Base-by-base conservation (phyloP, 2,113 vertebrate genomes). In the Platichthys flesus region DNA sequence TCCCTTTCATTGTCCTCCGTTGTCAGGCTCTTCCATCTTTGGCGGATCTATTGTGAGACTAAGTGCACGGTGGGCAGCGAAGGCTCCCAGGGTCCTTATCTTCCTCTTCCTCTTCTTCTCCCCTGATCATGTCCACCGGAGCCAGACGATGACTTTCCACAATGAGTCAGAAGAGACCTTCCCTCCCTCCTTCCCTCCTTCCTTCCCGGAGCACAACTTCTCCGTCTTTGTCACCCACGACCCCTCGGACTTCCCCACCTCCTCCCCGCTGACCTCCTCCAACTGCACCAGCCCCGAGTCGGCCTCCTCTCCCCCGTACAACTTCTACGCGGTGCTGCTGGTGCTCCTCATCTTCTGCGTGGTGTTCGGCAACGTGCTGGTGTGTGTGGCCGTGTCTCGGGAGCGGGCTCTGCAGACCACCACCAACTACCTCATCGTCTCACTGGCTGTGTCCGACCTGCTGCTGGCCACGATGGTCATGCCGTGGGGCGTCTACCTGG, bases 391-490 rank as follows among this genome's bases (percentile, higher is more conserved):
- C 0, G 94, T 95, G 62, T 94, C 94, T 0, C 85, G 93, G 51
- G 94, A 95, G 78, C 91, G 92, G 0, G 88, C 94, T 1, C 88
- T 95, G 47, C 94, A 95, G 91, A 95, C 94, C 67, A 95, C 94
- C 71, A 95, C 94, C 85, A 95, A 95, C 88, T 95, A 95, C 90
- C 93, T 95, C 83, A 95, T 95, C 13, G 93, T 95, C 42, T 94
- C 93, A 4, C 87, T 95, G 83, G 94, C 94, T 0, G 94, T 95
- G 71, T 94, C 94, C 0, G 94, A 95, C 77, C 85, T 95, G 71
- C 92, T 95, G 81, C 89, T 95, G 71, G 94, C 94, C 71, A 94
- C 93, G 0, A 90, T 95, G 81, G 94, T 95, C 81, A 95, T 95
- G 94, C 94, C 94, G 55, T 95, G 94, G 94, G 94, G 90, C 0